Conservation (phyloP, 2,888 invertebrate genomes). For the Tubulanus polymorphus region DNA sequence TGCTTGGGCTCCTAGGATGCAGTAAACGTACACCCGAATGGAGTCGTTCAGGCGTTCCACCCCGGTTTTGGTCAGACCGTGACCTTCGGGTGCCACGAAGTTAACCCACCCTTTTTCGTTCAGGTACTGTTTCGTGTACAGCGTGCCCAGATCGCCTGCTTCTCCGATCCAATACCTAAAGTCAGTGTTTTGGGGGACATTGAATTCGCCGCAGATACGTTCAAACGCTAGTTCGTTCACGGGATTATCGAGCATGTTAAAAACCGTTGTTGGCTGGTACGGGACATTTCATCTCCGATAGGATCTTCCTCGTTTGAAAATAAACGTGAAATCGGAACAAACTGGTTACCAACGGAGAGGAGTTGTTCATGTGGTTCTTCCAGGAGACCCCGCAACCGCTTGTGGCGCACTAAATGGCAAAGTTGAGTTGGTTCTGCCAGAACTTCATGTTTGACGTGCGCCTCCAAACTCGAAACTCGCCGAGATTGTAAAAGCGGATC, state of each 20-base stretch:
- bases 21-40: not conserved
- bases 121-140: too few relatives aligned
- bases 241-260: not conserved
- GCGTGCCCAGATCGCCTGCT: not conserved
- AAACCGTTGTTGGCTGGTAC: not conserved
- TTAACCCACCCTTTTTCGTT: not conserved
- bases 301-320: not conserved
- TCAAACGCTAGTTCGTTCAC: not conserved
- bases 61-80: not conserved
- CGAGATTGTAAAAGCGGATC: too few relatives aligned
- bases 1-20: not conserved
- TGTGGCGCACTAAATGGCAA: not conserved
- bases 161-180: not conserved
- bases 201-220: not conserved
- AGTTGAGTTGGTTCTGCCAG: not conserved
- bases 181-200: not conserved
- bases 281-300: not conserved
- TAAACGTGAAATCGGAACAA: not conserved
- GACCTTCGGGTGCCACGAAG: not conserved
- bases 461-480: too few relatives aligned
- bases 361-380: not conserved
- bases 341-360: not conserved
- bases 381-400: not conserved
- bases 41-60: not conserved
- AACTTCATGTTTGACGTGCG: not conserved